Evolutionary conservation across 2,888 invertebrate species (phyloP), one percentile per base, ranked within the genome.

Genomic region (Pandemis cinnamomeana): DNA sequence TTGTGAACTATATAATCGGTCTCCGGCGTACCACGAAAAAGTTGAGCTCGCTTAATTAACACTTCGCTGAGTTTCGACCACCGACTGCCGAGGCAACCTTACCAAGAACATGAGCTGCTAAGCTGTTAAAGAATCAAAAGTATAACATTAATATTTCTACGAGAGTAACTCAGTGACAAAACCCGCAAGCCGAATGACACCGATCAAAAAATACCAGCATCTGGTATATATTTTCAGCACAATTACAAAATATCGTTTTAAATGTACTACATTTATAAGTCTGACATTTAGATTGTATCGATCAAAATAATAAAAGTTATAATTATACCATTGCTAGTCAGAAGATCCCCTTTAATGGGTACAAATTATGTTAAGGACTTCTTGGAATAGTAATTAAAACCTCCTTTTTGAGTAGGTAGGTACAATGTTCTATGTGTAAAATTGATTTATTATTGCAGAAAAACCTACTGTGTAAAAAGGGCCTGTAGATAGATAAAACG

Each of bases 1-100:
- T 58, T 58, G 58, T 58, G 27, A 58, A 58, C 27, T 58, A 58
- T 58, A 58, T 58, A 58, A 58, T 58, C 58, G 58, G 58, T 58
- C 58, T 58, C 58, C 20, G 58, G 27, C 27, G 58, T 58, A 27
- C 58, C 58, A 58, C 58, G 58, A 58, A 58, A 55, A 58, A 58
- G 58, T 58, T 58, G 10, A 58, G 58, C 10, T 20, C 20, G 58
- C 58, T 58, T 58, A 58, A 27, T 58, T 58, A 58, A 58, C 42
- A 63, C 41, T 63, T 63, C 44, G 44, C 42, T 11, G 15, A 27
- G 41, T 63, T 63, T 63, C n/a, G 15, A 63, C 63, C 41, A 20
- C 55, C 20, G 55, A 20, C 55, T 20, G 15, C 20, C 55, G 20
- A 55, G 55, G n/a, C 5, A 55, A 15, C 15, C 53, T 8, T 55